Base-by-base conservation (phyloP, 2,888 invertebrate species). In the Baronia brevicornis region DNA sequence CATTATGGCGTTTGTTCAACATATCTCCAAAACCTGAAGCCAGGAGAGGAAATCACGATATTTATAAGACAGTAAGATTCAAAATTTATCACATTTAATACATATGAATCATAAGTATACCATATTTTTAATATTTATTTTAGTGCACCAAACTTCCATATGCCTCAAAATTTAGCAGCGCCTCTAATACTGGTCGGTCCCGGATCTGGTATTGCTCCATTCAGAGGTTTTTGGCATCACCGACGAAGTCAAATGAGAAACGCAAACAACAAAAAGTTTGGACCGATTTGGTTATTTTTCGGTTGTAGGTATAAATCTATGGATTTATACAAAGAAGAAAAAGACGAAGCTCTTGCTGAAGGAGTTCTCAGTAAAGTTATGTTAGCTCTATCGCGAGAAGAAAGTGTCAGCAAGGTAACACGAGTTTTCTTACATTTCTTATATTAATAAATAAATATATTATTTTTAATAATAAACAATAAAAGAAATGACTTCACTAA, bases 1-100 rank as follows among this genome's bases (percentile, higher is more conserved):
- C 96, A 96, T 65, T 94, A 91, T 54, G 97, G 97, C 5, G 96
- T 97, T 2, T 96, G 96, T 63, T 97, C 97, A 19, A 95, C 93
- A 62, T 97, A 95, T 72, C 80, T 97, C 41, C 89, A 92, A 59
- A 88, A 89, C 36, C 67, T 91, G 24, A 79, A 87, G 13, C 82
- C 88, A 2, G 88, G 88, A 1, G 90, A 92, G 39, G 87, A 90
- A 39, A 72, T 94, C 0, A 87, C 87, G 47, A 84, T 92, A 45
- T 96, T 94, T 64, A 90, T 95, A 27, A 86, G 95, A 75, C 90
- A 90, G 94, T 93, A 84, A 64, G 67, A n/a, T n/a, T n/a, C n/a
- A n/a, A n/a, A n/a, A n/a, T n/a, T n/a, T n/a, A n/a, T n/a, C n/a
- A n/a, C n/a, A n/a, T n/a, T n/a, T n/a, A n/a, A n/a, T n/a, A n/a